These are phyloP conservation scores for Phrynosoma platyrhinos DNA, from an alignment of 2,113 vertebrate species.

Conservation along the genomic window DNA sequence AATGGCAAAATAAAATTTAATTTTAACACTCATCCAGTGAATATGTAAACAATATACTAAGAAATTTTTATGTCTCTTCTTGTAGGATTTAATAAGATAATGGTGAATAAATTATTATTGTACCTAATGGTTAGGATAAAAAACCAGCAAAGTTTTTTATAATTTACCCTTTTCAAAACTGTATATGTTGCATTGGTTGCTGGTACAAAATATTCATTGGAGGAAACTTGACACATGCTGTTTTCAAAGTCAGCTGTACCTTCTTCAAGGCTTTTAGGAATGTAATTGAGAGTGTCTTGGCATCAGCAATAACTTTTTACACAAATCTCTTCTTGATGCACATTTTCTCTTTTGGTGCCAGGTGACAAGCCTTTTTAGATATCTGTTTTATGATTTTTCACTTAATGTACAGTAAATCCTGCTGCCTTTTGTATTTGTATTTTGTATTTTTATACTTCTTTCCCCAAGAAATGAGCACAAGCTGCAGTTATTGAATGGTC, in stretches of 20 bases:
- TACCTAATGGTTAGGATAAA: conserved; percentile 1
- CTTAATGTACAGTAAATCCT: conserved; percentile 27
- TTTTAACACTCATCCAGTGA: conserved; percentile 39
- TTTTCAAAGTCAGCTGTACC: conserved; percentile 8
- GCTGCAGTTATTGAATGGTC: neutral
- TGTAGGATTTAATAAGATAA: conserved; percentile 45
- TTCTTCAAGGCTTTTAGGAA: conserved; percentile 35
- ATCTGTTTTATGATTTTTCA: conserved; percentile 21
- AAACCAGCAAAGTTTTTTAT: neutral
- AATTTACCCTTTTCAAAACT: neutral
- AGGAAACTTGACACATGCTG: neutral
- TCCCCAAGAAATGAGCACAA: neutral
- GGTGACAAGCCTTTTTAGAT: conserved; percentile 46
- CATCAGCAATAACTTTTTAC: conserved; percentile 4
- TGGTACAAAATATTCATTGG: rapidly evolving
- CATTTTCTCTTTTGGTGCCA: conserved; percentile 67
- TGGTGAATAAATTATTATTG: conserved; percentile 1
- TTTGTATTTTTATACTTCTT: neutral
- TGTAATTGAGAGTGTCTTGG: neutral
- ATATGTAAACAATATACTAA: conserved; percentile 58
- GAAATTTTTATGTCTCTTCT: conserved; percentile 52
- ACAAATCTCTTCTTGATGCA: conserved; percentile 58
- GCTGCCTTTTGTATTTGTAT: rapidly evolving
- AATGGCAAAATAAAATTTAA: conserved; percentile 65
- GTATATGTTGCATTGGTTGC: neutral